phyloP scores from a whole-genome alignment of 2,797 vertebrate genomes.

The Lepus townsendii region DNA sequence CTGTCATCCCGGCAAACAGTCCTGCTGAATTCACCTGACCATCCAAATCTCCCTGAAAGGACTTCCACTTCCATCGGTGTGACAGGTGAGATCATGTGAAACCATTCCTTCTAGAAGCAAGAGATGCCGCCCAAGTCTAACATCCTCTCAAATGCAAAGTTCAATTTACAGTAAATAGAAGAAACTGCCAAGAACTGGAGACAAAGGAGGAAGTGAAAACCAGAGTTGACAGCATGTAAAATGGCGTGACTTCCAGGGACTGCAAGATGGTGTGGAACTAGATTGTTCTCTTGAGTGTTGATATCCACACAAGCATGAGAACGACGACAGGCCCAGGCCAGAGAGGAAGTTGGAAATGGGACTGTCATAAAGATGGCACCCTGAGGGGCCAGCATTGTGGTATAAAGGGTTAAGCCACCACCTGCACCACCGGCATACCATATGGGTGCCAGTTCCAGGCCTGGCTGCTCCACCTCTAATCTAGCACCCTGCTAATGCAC shows the following conservation, averaged over 20 bases:
- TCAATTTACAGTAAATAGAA: slow-evolving; percentile 49
- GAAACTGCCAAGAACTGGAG: neutral
- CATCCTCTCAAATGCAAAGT: slow-evolving; percentile 20
- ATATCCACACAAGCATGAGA: neutral
- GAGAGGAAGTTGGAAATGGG: neutral
- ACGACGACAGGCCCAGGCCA: neutral
- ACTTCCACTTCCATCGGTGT: neutral
- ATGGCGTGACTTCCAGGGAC: neutral
- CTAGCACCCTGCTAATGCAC: too few relatives aligned
- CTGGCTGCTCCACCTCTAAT: too few relatives aligned
- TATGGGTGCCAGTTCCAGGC: too few relatives aligned
- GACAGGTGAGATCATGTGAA: neutral
- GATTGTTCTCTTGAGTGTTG: neutral
- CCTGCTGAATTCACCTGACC: neutral
- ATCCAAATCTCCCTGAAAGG: neutral
- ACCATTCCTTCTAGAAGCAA: neutral
- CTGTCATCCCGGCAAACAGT: neutral
- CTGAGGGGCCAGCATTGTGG: too few relatives aligned
- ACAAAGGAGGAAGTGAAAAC: neutral
- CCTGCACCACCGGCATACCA: too few relatives aligned
- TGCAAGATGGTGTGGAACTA: neutral
- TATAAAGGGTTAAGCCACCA: too few relatives aligned
- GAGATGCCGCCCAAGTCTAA: neutral
- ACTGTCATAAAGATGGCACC: neutral
- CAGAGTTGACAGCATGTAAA: neutral